phyloP scores from a whole-genome alignment of 2,113 vertebrate species.

The Pleuronectes platessa region DNA sequence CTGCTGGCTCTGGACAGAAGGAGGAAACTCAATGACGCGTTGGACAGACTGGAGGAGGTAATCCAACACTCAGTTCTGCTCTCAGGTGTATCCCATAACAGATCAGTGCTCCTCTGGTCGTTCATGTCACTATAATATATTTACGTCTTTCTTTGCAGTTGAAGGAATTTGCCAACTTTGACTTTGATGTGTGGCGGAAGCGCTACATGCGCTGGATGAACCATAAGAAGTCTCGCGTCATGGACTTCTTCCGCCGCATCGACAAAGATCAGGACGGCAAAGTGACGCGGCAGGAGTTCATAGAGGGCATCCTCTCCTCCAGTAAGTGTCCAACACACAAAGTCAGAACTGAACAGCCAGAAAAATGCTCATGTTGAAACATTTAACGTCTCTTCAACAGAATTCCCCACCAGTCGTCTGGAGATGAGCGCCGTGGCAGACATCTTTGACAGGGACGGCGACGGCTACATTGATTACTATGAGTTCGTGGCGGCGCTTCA shows the following conservation, averaged over 20 bases:
- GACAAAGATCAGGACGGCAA: constrained; percentile 99
- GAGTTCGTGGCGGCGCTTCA: constrained; percentile 98
- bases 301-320: constrained; percentile 97
- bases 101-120: background rate
- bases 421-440: constrained; percentile 99
- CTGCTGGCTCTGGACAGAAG: constrained; percentile 95
- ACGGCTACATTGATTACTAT: constrained; percentile 98
- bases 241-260: constrained; percentile 99
- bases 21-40: constrained; percentile 94
- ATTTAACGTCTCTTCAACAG: constrained; percentile 65
- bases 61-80: background rate
- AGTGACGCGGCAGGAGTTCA: constrained; percentile 98
- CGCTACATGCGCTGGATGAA: constrained; percentile 99
- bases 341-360: background rate
- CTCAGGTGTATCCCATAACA: background rate
- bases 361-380: constrained; percentile 19
- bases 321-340: constrained; percentile 84
- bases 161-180: constrained; percentile 98
- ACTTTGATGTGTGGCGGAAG: constrained; percentile 98
- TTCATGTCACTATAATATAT: background rate
- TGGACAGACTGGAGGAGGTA: constrained; percentile 98
- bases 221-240: constrained; percentile 98
- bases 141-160: constrained; percentile 79
- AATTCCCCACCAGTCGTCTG: constrained; percentile 95
- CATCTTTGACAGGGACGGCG: constrained; percentile 97